Base-by-base conservation (phyloP, 2,888 invertebrate genomes). In the Myopa testacea region DNA sequence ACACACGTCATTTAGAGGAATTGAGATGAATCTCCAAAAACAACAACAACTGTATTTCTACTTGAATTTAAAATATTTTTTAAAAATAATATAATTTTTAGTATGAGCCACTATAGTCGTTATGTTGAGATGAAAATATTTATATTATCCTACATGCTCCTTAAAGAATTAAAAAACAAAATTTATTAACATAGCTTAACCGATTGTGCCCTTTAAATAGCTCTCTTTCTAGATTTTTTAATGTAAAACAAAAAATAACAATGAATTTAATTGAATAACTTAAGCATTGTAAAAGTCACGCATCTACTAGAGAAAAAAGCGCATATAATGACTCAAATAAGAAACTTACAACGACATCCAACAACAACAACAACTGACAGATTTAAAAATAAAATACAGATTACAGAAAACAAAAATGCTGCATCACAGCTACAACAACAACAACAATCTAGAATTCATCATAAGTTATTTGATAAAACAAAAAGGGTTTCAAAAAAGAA, bases 191-290 rank as follows among this genome's bases (percentile, higher is more conserved):
- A 45, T 75, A 88, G 89, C 89, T 89, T 89, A 89, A 89, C 89
- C 89, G 88, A 89, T 89, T 89, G 89, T 89, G 89, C 89, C 89
- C 89, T 89, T 88, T 89, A 87, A 84, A 88, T 88, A 89, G 86
- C 88, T 89, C 87, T 89, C 87, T 88, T 87, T 89, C 85, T 88
- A 75, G 75, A 69, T 75, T 75, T 75, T 75, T 75, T 60, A 69
- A 75, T 34, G 26, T 69, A 69, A 69, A 45, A 5, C 26, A 10
- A 65, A 14, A 65, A 65, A 65, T 40, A 67, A 74, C 55, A 52
- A 52, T 75, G 55, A 75, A 69, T 75, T 75, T 75, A 38, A 75
- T 69, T 68, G 45, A 63, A 12, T 52, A 34, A 69, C 10, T 8
- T 16, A 52, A 14, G 16, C 40, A 10, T n/a, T 63, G 14, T 26